Base-by-base conservation (phyloP, 2,888 invertebrate species). In the Glaucopsyche alexis region DNA sequence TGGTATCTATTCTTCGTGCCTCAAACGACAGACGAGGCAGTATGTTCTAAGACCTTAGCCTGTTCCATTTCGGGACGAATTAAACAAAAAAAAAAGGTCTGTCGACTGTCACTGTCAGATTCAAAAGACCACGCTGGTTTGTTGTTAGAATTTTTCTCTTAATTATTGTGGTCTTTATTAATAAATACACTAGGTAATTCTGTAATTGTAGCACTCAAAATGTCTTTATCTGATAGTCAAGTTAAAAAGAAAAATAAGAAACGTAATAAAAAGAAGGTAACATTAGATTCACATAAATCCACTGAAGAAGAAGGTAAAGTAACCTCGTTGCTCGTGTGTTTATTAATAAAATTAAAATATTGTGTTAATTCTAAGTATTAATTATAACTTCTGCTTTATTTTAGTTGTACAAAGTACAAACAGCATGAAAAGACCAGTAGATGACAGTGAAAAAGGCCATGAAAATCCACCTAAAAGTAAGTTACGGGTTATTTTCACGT, bases 211-310 rank as follows among this genome's bases (percentile, higher is more conserved):
- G 6, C 13, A 13, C 29, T 14, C 29, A 60, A 49, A 69, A 69
- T 69, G 69, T 69, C 69, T 49, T 5, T 47, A 13, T 69, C 69
- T 14, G 49, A 66, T 29, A 49, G 19, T 47, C 47, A 47, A 42
- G 66, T 29, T 29, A 69, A 11, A 7, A 69, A 69, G 29, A 97
- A 97, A 88, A 96, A 97, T 49, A 96, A 95, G 77, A 96, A 96
- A 81, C 94, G 96, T 0, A 96, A 96, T 80, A 95, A 96, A 80
- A 95, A 94, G 77, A 97, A 95, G 83, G 83, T 94, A 42, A 94
- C 94, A 77, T 81, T 95, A 11, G 82, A 83, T 13, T 85, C 85
- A 71, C 79, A 95, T 79, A 95, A 95, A 82, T 91, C 95, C 2
- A 83, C 79, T 47, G 78, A 73, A 13, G 78, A 73, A 13, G 50